Evolutionary conservation across 2,797 vertebrate genomes (phyloP).

Genomic region (Pangasius djambal): DNA sequence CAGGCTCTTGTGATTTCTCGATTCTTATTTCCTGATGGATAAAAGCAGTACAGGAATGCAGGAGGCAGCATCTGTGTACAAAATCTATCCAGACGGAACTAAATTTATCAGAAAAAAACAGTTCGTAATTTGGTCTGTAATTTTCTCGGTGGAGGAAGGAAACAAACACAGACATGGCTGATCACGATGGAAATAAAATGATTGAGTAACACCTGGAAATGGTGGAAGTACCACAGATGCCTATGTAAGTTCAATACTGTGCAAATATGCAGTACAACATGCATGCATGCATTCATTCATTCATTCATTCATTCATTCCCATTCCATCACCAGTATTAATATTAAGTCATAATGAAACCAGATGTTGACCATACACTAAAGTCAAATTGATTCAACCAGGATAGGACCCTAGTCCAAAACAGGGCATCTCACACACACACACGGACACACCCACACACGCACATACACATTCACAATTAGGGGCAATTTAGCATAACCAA

Average conservation of each 20-base stretch:
- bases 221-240: background rate
- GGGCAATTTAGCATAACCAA: too few relatives aligned
- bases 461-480: too few relatives aligned
- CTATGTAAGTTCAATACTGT: background rate
- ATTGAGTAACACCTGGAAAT: background rate
- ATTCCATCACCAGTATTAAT: background rate
- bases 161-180: background rate
- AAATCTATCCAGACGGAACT: background rate
- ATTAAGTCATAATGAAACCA: too few relatives aligned
- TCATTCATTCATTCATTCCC: background rate
- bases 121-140: background rate
- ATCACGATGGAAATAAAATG: background rate
- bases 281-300: background rate
- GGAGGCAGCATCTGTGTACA: background rate
- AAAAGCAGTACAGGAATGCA: background rate
- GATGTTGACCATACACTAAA: too few relatives aligned
- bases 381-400: too few relatives aligned
- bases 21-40: constrained; percentile 2
- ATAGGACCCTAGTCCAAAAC: background rate
- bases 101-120: constrained; percentile 1
- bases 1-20: background rate
- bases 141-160: constrained; percentile 1
- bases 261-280: background rate
- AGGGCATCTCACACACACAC: background rate
- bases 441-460: background rate